Evolutionary conservation across 2,113 vertebrate genomes (phyloP).

Genomic region (Thunnus maccoyii): DNA sequence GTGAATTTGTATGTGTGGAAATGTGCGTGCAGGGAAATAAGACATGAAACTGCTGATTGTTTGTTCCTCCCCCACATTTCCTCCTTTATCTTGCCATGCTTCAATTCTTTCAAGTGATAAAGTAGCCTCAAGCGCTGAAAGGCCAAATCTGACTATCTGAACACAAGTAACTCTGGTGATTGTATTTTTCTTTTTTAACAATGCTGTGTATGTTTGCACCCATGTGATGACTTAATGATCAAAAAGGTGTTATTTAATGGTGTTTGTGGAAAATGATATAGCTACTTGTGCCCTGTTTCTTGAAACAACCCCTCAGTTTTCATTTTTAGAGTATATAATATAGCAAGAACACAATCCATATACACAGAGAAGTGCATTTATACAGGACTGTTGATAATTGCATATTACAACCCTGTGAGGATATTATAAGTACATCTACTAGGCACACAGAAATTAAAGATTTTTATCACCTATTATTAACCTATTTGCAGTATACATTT

Average conservation of each 20-base stretch:
- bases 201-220: constrained; percentile 12
- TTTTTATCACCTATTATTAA: constrained; percentile 66
- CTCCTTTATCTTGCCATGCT: background rate
- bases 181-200: background rate
- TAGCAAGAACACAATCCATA: constrained; percentile 63
- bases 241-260: constrained; percentile 10
- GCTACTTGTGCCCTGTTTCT: constrained; percentile 4
- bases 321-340: constrained; percentile 34
- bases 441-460: constrained; percentile 73
- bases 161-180: background rate
- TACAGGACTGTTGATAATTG: constrained; percentile 66
- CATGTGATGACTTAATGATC: constrained; percentile 7
- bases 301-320: background rate
- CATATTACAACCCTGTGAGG: constrained; percentile 68
- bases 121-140: background rate
- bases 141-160: background rate
- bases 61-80: background rate
- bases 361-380: constrained; percentile 67
- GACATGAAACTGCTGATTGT: constrained; percentile 31
- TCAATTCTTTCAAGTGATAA: background rate
- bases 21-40: background rate
- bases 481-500: constrained; percentile 70
- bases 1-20: background rate
- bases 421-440: constrained; percentile 58
- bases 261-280: constrained; percentile 1